phyloP scores from a whole-genome alignment of 2,888 invertebrate species.

The Cosmia pyralina region DNA sequence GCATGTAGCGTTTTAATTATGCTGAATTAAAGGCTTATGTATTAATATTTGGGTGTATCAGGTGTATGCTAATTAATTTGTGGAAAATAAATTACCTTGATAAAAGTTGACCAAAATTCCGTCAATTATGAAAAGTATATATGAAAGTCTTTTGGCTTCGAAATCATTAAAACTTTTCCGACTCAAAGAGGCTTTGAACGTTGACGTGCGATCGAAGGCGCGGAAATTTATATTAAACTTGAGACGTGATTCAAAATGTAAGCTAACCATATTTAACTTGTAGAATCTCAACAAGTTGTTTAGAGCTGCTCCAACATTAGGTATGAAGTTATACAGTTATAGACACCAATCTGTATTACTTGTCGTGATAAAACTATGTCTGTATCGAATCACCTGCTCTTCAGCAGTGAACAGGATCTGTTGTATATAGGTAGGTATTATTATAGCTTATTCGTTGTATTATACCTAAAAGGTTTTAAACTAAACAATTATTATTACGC shows the following conservation, averaged over 20 bases:
- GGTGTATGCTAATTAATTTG: conserved; percentile 36
- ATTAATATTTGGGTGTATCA: conserved; percentile 22
- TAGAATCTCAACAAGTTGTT: conserved; percentile 33
- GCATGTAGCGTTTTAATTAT: conserved; percentile 18
- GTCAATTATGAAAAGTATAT: conserved; percentile 57
- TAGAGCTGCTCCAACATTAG: conserved; percentile 14
- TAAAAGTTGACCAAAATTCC: conserved; percentile 52
- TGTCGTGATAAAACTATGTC: conserved; percentile 24
- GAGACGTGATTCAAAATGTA: conserved; percentile 49
- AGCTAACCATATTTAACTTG: conserved; percentile 45
- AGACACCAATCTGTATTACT: conserved; percentile 12
- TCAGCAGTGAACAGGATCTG: conserved; percentile 28
- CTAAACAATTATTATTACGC: background rate
- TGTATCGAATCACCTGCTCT: conserved; percentile 1
- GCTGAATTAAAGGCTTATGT: conserved; percentile 10
- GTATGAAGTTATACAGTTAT: background rate
- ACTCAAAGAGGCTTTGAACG: conserved; percentile 68
- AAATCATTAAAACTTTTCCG: conserved; percentile 79
- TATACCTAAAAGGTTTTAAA: conserved; percentile 4
- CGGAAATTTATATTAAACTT: conserved; percentile 60
- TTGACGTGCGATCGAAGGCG: conserved; percentile 62
- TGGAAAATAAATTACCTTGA: conserved; percentile 36
- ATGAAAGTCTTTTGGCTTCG: conserved; percentile 57
- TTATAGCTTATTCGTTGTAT: conserved; percentile 1
- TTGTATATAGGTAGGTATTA: conserved; percentile 3